Conservation (phyloP, 2,888 invertebrate genomes). For the Acanthococcus lagerstroemiae region DNA sequence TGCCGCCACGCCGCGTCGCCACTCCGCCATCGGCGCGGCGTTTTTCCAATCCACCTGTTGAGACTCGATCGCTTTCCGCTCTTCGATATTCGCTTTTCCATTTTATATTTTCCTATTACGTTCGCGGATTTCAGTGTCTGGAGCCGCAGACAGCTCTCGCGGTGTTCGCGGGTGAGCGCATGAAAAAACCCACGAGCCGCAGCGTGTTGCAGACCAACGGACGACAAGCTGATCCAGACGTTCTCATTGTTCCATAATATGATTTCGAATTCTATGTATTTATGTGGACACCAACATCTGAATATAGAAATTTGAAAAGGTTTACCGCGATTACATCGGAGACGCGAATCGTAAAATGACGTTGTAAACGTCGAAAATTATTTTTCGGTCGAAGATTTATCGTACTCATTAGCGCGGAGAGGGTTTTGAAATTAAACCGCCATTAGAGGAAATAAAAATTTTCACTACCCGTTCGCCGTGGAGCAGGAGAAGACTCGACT, state of each 20-base stretch:
- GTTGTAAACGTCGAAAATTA: background rate
- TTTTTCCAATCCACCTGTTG: slow-evolving; percentile 21
- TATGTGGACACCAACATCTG: no score
- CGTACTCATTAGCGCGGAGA: background rate
- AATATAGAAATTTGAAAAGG: no score
- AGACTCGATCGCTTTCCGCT: background rate
- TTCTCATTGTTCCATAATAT: no score
- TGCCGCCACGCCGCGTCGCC: background rate
- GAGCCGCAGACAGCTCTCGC: no score
- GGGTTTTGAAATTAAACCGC: background rate
- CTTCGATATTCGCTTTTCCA: background rate
- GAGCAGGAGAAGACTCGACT: background rate
- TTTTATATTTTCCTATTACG: no score
- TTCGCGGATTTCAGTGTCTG: no score
- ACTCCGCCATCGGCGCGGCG: no score
- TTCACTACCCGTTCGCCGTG: background rate
- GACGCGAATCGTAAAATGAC: background rate
- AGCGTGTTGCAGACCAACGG: no score
- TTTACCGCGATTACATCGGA: background rate
- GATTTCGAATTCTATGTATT: no score
- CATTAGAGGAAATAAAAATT: background rate
- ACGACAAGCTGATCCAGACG: no score
- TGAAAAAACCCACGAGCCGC: no score
- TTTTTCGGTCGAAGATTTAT: background rate
- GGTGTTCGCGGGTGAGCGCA: no score